These are phyloP conservation scores for Aporrectodea caliginosa DNA, from an alignment of 1,140 invertebrate genomes.

Conservation along the genomic window DNA sequence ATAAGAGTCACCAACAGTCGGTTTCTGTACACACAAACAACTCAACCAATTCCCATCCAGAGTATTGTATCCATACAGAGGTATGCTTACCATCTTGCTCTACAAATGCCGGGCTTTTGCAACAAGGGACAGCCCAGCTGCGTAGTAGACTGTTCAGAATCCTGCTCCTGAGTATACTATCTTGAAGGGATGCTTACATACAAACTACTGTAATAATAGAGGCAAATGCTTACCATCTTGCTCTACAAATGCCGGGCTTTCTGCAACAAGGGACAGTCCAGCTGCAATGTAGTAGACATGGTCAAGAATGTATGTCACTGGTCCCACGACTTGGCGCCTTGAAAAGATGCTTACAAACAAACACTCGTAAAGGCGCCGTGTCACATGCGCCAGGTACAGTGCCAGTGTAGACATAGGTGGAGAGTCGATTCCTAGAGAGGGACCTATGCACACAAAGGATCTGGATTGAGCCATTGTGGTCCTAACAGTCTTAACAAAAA, in stretches of 20 bases:
- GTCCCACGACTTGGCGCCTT: background rate
- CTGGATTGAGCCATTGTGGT: background rate
- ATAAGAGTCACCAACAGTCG: no score
- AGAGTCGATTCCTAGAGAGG: background rate
- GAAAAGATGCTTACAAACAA: conserved; percentile 20
- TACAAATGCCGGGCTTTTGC: no score
- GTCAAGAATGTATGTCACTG: background rate
- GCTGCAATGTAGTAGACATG: background rate
- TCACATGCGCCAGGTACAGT: background rate
- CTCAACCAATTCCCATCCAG: no score
- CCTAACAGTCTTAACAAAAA: background rate
- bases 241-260: background rate
- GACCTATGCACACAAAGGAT: background rate
- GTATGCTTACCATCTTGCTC: no score
- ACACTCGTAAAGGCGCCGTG: conserved; percentile 13
- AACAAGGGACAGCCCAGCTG: no score
- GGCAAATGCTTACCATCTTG: background rate
- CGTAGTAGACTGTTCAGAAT: no score
- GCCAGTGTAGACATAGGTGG: background rate
- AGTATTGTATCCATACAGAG: no score
- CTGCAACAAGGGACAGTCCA: conserved; percentile 12
- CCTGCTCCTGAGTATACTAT: no score
- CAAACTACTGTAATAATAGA: background rate
- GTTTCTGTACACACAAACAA: no score
- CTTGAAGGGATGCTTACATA: no score